phyloP scores from a whole-genome alignment of 2,797 vertebrate genomes.

The Sebastes hubbsi region DNA sequence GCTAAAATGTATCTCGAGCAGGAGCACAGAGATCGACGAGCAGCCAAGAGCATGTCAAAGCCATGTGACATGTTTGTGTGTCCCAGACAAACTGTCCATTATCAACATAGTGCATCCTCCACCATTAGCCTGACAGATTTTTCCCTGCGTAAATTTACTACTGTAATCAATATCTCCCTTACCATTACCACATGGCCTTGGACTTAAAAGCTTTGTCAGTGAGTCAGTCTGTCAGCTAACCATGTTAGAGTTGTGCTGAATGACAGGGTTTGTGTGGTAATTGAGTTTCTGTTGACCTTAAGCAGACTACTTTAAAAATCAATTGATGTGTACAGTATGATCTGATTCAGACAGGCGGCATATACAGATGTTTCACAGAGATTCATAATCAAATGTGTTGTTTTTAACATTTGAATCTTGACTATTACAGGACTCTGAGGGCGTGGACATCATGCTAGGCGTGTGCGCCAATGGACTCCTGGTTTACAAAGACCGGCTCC shows the following conservation, averaged over 20 bases:
- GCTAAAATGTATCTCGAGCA: conserved; percentile 10
- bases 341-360: conserved; percentile 15
- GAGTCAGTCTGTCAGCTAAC: conserved; percentile 50
- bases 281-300: conserved; percentile 53
- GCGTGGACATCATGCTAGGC: conserved; percentile 97
- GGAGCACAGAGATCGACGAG: conserved; percentile 35
- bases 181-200: conserved; percentile 61
- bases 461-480: conserved; percentile 95
- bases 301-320: conserved; percentile 53
- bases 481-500: conserved; percentile 96
- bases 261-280: conserved; percentile 27
- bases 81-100: conserved; percentile 61
- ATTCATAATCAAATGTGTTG: neutral
- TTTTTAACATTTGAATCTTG: neutral
- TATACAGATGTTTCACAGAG: neutral
- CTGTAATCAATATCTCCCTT: conserved; percentile 63
- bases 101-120: conserved; percentile 60
- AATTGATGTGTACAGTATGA: conserved; percentile 14
- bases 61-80: conserved; percentile 36
- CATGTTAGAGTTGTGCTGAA: conserved; percentile 26
- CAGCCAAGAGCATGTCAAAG: conserved; percentile 23
- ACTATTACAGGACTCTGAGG: conserved; percentile 90
- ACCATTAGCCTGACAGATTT: conserved; percentile 72
- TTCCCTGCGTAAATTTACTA: conserved; percentile 54
- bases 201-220: conserved; percentile 71